These are phyloP conservation scores for Argyra leucocephala DNA, from an alignment of 2,888 invertebrate genomes.

Conservation along the genomic window DNA sequence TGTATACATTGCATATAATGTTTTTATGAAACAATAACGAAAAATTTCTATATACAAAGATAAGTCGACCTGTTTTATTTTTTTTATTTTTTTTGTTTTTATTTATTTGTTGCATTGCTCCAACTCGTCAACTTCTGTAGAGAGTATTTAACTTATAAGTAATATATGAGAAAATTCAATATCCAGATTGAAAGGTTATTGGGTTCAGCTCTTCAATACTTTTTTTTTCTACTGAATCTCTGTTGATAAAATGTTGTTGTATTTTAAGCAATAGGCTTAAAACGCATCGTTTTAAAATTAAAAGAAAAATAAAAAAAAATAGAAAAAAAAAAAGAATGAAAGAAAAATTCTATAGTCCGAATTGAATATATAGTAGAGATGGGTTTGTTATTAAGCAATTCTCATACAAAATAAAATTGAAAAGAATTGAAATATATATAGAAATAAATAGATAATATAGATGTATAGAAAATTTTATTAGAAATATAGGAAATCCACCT, in stretches of 20 bases:
- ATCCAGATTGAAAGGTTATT: background rate
- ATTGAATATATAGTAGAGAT: no score
- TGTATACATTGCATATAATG: no score
- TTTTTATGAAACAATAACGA: background rate
- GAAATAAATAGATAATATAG: no score
- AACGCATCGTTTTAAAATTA: background rate
- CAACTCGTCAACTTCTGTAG: background rate
- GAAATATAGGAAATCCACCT: no score
- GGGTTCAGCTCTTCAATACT: background rate
- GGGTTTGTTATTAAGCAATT: no score
- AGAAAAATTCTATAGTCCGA: no score
- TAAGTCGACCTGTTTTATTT: background rate
- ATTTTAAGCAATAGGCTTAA: background rate
- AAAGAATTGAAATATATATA: no score
- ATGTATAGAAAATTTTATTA: no score
- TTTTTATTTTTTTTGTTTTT: no score
- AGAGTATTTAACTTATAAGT: background rate
- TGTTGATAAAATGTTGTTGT: background rate
- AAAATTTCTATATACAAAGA: no score
- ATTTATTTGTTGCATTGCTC: no score
- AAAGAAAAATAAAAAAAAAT: background rate
- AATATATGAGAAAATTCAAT: slow-evolving; percentile 3
- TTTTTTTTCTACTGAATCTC: background rate
- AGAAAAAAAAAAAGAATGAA: background rate
- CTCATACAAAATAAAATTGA: no score